These are phyloP conservation scores for Coremacera marginata DNA, from an alignment of 2,888 invertebrate species.

Conservation along the genomic window DNA sequence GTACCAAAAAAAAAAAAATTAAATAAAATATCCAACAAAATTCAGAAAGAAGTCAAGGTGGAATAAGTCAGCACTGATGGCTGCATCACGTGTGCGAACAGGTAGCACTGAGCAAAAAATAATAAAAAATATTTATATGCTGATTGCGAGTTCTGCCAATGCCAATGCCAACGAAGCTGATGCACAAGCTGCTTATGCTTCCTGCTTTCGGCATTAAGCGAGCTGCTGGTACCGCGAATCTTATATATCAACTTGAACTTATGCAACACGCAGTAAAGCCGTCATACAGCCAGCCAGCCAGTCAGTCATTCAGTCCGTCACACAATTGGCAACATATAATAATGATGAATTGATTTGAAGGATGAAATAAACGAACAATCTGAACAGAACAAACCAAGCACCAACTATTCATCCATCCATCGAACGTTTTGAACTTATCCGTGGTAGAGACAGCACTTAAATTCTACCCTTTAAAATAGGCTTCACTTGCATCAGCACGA, in stretches of 20 bases:
- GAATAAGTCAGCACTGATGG: constrained; percentile 13
- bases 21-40: background rate
- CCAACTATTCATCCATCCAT: background rate
- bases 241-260: background rate
- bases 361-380: constrained; percentile 45
- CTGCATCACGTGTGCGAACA: constrained; percentile 28
- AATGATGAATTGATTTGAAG: constrained; percentile 36
- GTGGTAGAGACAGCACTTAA: background rate
- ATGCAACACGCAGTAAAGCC: background rate
- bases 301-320: background rate
- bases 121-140: background rate
- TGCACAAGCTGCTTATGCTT: background rate
- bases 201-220: constrained; percentile 2
- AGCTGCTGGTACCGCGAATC: background rate
- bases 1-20: background rate
- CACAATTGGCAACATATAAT: background rate
- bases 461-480: background rate
- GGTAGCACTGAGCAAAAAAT: constrained; percentile 6
- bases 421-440: background rate
- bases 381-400: background rate
- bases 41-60: background rate
- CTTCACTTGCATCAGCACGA: background rate
- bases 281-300: background rate
- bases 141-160: background rate
- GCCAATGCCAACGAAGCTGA: background rate